phyloP scores from a whole-genome alignment of 2,888 invertebrate species.

The Rhagonycha fulva region DNA sequence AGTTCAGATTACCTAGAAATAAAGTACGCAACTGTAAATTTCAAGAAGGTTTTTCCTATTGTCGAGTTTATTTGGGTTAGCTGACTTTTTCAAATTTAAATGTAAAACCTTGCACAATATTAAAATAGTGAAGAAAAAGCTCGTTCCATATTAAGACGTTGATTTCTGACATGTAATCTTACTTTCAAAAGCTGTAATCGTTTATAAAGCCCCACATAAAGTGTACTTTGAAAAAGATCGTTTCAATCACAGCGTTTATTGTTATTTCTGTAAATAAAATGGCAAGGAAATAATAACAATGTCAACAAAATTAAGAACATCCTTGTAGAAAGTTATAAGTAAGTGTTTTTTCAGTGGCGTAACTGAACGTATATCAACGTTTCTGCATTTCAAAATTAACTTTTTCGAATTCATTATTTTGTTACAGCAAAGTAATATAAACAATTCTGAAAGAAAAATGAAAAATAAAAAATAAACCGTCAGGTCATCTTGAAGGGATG shows the following conservation, averaged over 20 bases:
- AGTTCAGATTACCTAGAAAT: not conserved
- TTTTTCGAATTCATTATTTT: no score
- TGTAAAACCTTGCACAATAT: not conserved
- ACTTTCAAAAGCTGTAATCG: not conserved
- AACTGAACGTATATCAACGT: not conserved
- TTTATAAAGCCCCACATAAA: not conserved
- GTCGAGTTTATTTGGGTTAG: not conserved
- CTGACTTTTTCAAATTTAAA: not conserved
- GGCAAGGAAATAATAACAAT: not conserved
- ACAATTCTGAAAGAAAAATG: no score
- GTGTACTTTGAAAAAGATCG: not conserved
- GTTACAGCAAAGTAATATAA: no score
- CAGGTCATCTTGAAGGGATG: no score
- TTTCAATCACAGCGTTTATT: not conserved
- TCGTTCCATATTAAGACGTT: not conserved
- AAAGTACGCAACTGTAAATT: not conserved
- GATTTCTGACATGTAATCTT: not conserved
- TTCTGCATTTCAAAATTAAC: no score
- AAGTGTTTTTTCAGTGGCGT: not conserved
- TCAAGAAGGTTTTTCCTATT: not conserved
- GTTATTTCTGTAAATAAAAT: not conserved
- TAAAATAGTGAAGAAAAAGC: not conserved
- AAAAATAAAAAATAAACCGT: no score
- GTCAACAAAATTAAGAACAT: not conserved
- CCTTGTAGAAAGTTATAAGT: not conserved